Evolutionary conservation across 1,140 invertebrate species (phyloP).

Genomic region (Drosophila ambigua): DNA sequence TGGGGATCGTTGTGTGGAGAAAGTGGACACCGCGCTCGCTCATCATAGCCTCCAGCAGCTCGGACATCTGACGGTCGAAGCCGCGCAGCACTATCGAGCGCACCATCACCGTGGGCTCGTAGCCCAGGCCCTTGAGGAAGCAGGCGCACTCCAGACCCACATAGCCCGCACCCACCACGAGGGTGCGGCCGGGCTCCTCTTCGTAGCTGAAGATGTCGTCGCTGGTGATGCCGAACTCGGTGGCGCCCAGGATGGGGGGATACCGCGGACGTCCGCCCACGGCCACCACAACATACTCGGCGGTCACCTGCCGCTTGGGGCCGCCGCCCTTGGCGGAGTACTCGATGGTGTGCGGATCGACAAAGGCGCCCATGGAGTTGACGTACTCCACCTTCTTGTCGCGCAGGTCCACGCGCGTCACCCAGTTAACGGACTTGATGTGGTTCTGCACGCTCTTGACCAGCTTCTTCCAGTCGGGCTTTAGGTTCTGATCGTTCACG

Average conservation of each 20-base stretch:
- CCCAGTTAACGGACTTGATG: conserved; percentile 96
- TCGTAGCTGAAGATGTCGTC: conserved; percentile 98
- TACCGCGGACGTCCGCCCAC: conserved; percentile 95
- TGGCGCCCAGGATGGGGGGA: conserved; percentile 93
- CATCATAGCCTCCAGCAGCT: conserved; percentile 93
- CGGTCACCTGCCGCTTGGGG: conserved; percentile 90
- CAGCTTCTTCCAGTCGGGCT: conserved; percentile 90
- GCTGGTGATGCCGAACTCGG: conserved; percentile 96
- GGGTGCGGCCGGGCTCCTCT: conserved; percentile 95
- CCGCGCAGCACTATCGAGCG: conserved; percentile 97
- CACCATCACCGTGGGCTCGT: conserved; percentile 95
- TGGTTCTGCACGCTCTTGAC: conserved; percentile 92
- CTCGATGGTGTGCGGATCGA: conserved; percentile 91
- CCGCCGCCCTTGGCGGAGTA: conserved; percentile 91
- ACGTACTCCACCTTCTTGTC: conserved; percentile 97
- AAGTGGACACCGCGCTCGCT: conserved; percentile 92
- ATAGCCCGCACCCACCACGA: conserved; percentile 97
- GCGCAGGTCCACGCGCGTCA: conserved; percentile 92
- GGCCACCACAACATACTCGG: conserved; percentile 94
- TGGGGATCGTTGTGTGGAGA: conserved; percentile 90
- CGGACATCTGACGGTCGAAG: conserved; percentile 99
- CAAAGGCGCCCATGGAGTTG: conserved; percentile 94
- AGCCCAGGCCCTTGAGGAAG: conserved; percentile 95
- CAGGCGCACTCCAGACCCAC: conserved; percentile 98
- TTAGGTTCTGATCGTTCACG: conserved; percentile 87